Evolutionary conservation across 2,797 vertebrate genomes (phyloP).

Genomic region (Mus minutoides): DNA sequence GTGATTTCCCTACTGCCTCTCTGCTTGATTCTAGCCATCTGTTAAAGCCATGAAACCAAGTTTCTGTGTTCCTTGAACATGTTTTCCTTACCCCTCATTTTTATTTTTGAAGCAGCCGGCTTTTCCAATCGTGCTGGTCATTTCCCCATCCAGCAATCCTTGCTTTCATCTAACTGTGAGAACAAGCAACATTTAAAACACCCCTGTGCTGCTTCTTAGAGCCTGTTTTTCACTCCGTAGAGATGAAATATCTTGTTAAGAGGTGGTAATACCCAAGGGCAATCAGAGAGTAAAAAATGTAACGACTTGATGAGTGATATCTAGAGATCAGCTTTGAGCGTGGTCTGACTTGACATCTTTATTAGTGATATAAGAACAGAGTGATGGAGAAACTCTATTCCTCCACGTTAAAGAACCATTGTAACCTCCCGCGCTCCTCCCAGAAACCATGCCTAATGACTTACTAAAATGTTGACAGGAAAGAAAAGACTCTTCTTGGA

Average conservation of each 20-base stretch:
- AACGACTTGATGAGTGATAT: conserved; percentile 73
- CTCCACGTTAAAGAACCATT: neutral
- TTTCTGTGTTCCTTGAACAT: neutral
- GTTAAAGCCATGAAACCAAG: neutral
- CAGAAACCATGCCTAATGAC: neutral
- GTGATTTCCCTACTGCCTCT: neutral
- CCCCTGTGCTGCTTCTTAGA: neutral
- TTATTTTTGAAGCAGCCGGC: neutral
- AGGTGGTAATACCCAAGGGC: conserved; percentile 73
- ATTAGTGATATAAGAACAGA: conserved; percentile 76
- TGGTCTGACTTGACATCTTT: conserved; percentile 83
- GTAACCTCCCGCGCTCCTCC: too few relatives aligned
- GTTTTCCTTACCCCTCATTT: neutral
- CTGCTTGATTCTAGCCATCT: neutral
- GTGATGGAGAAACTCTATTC: neutral
- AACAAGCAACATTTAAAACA: conserved; percentile 33
- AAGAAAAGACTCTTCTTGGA: neutral
- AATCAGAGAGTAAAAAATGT: conserved; percentile 77
- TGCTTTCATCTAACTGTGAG: neutral
- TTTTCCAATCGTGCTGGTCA: neutral
- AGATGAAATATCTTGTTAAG: conserved; percentile 83
- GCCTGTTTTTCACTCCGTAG: conserved; percentile 58
- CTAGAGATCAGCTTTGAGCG: conserved; percentile 75
- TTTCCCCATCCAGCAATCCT: neutral
- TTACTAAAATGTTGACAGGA: neutral